Percentiles rank a stretch among this genome's conserved stretches.
These are phyloP conservation scores for Noctua janthina DNA, from an alignment of 2,888 invertebrate genomes.

Conservation along the genomic window DNA sequence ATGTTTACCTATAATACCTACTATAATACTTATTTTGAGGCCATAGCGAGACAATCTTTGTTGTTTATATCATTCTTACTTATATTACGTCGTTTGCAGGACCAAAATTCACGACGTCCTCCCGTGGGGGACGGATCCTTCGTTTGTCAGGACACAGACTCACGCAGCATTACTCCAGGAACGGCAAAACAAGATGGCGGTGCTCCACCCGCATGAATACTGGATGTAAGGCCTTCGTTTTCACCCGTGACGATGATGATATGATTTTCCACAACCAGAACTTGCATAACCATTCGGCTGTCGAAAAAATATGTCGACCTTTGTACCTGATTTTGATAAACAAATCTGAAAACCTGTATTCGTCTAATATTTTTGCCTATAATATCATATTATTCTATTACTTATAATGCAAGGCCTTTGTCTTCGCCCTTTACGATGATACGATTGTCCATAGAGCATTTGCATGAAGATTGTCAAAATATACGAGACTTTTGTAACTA, in stretches of 20 bases:
- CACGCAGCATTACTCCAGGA: conserved; percentile 67
- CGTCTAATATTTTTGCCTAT: background rate
- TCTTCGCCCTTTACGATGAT: conserved; percentile 60
- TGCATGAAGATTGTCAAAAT: conserved; percentile 9
- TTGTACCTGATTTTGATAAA: background rate
- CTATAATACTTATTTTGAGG: background rate
- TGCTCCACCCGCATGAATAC: conserved; percentile 63
- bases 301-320: background rate
- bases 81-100: conserved; percentile 14
- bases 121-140: conserved; percentile 25
- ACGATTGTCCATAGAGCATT: conserved; percentile 35
- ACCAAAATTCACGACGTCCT: conserved; percentile 18
- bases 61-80: background rate
- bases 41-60: background rate
- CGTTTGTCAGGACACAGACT: conserved; percentile 66
- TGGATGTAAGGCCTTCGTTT: background rate
- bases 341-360: background rate
- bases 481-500: background rate
- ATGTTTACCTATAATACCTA: background rate
- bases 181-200: conserved; percentile 68
- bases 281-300: background rate
- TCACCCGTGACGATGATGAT: background rate
- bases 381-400: background rate
- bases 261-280: background rate
- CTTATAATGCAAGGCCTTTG: conserved; percentile 60